phyloP scores from a whole-genome alignment of 2,113 vertebrate species.

The Petaurus breviceps region DNA sequence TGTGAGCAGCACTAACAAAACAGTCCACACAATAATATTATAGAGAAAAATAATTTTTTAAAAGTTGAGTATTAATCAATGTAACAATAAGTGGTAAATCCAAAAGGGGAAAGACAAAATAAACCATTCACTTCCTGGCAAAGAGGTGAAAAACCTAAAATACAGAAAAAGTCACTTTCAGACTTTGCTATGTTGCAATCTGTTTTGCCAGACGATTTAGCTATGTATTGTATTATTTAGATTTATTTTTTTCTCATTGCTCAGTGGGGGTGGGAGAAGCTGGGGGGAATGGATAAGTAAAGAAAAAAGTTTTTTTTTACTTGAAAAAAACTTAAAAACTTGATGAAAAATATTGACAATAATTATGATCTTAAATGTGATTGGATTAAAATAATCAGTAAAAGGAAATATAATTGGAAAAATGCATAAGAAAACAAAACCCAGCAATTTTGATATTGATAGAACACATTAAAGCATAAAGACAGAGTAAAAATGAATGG shows the following conservation, averaged over 20 bases:
- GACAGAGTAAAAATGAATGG: not conserved
- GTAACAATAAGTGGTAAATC: not conserved
- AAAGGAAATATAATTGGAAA: not conserved
- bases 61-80: not conserved
- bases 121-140: not conserved
- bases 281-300: no score
- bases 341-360: not conserved
- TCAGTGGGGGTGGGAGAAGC: no score
- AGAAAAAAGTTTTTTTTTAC: no score
- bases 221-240: not conserved
- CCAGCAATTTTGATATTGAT: no score
- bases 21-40: not conserved
- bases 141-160: not conserved
- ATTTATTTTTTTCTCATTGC: no score
- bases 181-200: not conserved
- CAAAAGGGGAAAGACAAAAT: not conserved
- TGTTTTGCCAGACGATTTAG: not conserved
- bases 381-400: not conserved
- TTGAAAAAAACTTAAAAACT: no score
- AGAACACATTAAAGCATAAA: not conserved
- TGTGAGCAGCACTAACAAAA: not conserved
- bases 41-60: not conserved
- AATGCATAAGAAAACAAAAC: not conserved
- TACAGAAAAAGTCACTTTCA: not conserved
- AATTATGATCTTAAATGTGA: not conserved